These are phyloP conservation scores for Agrotis puta DNA, from an alignment of 2,888 invertebrate species.

Conservation along the genomic window DNA sequence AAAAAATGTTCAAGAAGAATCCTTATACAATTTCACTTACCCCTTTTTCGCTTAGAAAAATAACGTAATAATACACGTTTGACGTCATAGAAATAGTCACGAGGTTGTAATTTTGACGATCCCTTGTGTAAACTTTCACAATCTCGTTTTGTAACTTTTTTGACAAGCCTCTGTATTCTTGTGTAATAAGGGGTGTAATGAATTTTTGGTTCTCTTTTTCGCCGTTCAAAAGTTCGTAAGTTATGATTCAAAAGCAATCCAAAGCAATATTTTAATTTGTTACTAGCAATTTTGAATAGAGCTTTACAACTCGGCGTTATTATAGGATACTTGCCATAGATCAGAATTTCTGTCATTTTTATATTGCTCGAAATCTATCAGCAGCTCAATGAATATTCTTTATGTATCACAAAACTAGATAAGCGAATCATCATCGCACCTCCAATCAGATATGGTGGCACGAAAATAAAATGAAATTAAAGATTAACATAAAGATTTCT, in stretches of 20 bases:
- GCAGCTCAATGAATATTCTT: too few relatives aligned
- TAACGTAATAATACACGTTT: slow-evolving; percentile 11
- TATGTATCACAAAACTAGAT: too few relatives aligned
- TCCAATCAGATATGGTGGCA: too few relatives aligned
- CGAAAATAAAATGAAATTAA: too few relatives aligned
- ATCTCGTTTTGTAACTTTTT: slow-evolving; percentile 28
- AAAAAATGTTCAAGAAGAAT: slow-evolving; percentile 26
- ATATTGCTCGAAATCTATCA: too few relatives aligned
- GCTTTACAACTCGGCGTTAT: too few relatives aligned
- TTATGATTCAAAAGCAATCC: background rate
- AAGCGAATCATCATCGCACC: too few relatives aligned
- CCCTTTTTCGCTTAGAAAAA: background rate
- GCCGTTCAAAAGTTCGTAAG: background rate
- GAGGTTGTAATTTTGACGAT: background rate
- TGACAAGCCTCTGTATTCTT: slow-evolving; percentile 18
- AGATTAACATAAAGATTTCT: too few relatives aligned
- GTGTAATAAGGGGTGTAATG: slow-evolving; percentile 12
- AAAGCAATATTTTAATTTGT: background rate
- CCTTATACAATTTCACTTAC: background rate
- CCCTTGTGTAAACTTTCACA: slow-evolving; percentile 7
- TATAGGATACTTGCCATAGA: too few relatives aligned
- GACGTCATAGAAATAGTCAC: slow-evolving; percentile 23
- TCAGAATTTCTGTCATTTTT: too few relatives aligned
- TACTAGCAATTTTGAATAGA: too few relatives aligned
- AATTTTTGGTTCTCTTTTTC: slow-evolving; percentile 4